Evolutionary conservation across 2,797 vertebrate species (phyloP), one percentile per base, ranked within the genome.

Genomic region (Denticeps clupeoides): DNA sequence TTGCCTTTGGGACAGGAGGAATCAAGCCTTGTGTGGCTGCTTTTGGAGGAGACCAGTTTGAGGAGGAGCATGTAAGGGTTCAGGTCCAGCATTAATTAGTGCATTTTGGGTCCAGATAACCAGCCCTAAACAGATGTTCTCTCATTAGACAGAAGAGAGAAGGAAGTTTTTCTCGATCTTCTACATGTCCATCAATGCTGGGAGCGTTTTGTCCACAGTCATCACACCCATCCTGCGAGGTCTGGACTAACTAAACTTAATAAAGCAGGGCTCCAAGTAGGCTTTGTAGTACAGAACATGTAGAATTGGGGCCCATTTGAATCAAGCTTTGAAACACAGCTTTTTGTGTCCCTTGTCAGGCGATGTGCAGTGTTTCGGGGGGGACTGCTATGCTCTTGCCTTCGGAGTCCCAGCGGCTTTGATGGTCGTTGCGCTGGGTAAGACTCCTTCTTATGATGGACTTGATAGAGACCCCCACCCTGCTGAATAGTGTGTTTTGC

Each of bases 1-100:
- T 99, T 31, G 93, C 92, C 29, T 67, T 99, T 28, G 95, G 94
- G 51, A 98, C 93, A 0, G 94, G 95, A 58, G 94, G 95, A 25
- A 99, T 98, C 78, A 99, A 98, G 74, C 94, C 95, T 18, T 99
- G 95, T 1, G 92, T 98, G 46, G 79, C 94, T 26, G 95, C 95
- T 2, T 98, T 98, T 51, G 94, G 94, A 62, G 94, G 94, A 58
- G 95, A 99, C 70, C 94, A 98, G 72, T 99, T 99, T 78, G 86
- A 89, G 10, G 87, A 93, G 47, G 78, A 91, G 12, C 73, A 91
- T 56, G 94, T 99, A 80, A 89, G 90, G 54, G 11, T 41, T 27
- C 12, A 29, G 11, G 5, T 29, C 28, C 29, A 29, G 12, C 4
- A 29, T 5, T 7, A 25, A 25, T 24, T 25, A 25, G 25, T 25